These are phyloP conservation scores for Rhagonycha fulva DNA, from an alignment of 2,888 invertebrate genomes.

Conservation along the genomic window DNA sequence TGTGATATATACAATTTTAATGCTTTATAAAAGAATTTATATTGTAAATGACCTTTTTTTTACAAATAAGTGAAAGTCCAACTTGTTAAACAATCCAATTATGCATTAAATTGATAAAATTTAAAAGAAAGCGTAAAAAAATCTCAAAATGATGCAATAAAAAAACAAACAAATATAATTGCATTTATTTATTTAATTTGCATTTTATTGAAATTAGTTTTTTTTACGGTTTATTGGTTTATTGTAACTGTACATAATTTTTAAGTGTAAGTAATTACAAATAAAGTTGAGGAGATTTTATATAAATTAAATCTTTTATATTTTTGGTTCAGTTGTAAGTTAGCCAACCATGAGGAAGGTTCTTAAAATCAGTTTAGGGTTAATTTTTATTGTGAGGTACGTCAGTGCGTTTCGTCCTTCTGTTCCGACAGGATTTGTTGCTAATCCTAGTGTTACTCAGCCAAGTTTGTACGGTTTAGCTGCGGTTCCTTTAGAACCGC, in stretches of 20 bases:
- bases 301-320: neutral
- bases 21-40: neutral
- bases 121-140: conserved; percentile 22
- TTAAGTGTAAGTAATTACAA: conserved; percentile 7
- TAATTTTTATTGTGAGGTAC: neutral
- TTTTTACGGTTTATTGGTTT: conserved; percentile 13
- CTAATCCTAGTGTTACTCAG: neutral
- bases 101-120: conserved; percentile 14
- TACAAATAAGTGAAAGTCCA: conserved; percentile 15
- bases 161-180: conserved; percentile 3
- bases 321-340: neutral
- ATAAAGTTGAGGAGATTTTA: neutral
- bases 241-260: conserved; percentile 7
- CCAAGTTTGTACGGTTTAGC: conserved; percentile 1
- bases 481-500: neutral
- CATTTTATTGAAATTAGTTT: neutral
- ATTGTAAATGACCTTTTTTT: neutral
- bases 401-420: neutral
- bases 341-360: neutral
- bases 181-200: neutral
- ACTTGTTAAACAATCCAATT: conserved; percentile 1
- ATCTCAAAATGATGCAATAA: conserved; percentile 12
- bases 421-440: neutral
- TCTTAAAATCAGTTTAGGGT: neutral
- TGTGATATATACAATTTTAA: neutral